These are phyloP conservation scores for Drosophila sechellia DNA, from an alignment of 1,140 invertebrate genomes.

Conservation along the genomic window DNA sequence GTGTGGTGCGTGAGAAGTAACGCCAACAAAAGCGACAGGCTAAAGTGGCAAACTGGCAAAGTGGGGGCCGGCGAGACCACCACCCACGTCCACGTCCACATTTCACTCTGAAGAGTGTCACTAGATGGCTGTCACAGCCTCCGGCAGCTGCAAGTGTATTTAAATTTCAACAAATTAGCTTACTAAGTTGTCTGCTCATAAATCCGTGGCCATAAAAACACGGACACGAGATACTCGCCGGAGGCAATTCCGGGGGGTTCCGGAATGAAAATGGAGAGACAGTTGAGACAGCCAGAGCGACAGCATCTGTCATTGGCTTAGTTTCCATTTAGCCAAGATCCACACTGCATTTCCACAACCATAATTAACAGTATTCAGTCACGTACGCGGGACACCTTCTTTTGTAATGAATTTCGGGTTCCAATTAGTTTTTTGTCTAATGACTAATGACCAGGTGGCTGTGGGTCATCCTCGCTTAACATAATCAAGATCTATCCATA, in stretches of 20 bases:
- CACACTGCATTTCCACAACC: background rate
- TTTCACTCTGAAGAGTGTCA: conserved; percentile 41
- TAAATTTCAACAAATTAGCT: conserved; percentile 72
- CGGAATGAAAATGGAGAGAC: conserved; percentile 8
- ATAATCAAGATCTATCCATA: too few species aligned
- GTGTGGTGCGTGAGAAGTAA: conserved; percentile 33
- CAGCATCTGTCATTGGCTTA: conserved; percentile 43
- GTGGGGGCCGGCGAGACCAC: background rate
- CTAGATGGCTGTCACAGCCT: conserved; percentile 44
- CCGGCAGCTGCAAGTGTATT: conserved; percentile 56
- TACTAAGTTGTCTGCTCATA: conserved; percentile 75
- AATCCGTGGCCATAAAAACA: conserved; percentile 62
- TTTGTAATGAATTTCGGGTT: background rate
- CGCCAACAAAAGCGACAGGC: conserved; percentile 5
- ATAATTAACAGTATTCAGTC: conserved; percentile 25
- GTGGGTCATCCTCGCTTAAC: too few species aligned
- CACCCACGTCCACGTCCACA: conserved; percentile 3
- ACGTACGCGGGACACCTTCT: background rate
- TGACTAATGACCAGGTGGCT: background rate
- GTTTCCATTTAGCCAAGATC: conserved; percentile 18
- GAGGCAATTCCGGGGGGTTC: background rate
- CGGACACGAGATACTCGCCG: background rate
- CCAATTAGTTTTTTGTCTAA: background rate
- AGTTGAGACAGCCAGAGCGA: conserved; percentile 26
- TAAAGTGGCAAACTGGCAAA: conserved; percentile 2